phyloP scores from a whole-genome alignment of 2,797 vertebrate genomes.

The Buphagus erythrorhynchus region DNA sequence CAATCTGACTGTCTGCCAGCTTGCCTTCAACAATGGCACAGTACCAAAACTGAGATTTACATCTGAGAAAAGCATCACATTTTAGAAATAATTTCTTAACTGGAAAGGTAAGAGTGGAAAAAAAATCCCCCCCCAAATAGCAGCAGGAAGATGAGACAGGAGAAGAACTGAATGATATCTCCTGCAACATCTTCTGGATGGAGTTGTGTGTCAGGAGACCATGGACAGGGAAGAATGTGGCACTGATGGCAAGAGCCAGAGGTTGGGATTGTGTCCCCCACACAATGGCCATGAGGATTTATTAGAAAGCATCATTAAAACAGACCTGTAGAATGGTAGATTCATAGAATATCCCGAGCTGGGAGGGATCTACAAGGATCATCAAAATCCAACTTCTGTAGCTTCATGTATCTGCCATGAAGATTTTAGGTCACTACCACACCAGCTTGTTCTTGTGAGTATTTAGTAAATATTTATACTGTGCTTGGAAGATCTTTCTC shows the following conservation, averaged over 20 bases:
- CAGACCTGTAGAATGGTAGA: neutral
- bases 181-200: neutral
- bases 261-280: neutral
- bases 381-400: neutral
- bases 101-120: conserved; percentile 9
- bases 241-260: neutral
- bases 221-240: neutral
- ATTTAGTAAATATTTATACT: neutral
- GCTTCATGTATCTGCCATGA: neutral
- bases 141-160: neutral
- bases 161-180: accelerated
- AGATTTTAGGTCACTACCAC: neutral
- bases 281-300: accelerated
- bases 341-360: neutral
- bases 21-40: conserved; percentile 61
- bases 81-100: conserved; percentile 1
- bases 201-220: neutral
- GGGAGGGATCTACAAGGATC: too few relatives aligned
- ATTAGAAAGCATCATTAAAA: neutral
- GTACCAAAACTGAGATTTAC: conserved; percentile 31
- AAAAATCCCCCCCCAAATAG: accelerated
- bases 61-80: neutral
- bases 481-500: neutral
- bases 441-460: neutral
- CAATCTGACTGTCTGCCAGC: conserved; percentile 66